These are phyloP conservation scores for Gallinago stenura DNA, from an alignment of 2,797 vertebrate genomes.

Conservation along the genomic window DNA sequence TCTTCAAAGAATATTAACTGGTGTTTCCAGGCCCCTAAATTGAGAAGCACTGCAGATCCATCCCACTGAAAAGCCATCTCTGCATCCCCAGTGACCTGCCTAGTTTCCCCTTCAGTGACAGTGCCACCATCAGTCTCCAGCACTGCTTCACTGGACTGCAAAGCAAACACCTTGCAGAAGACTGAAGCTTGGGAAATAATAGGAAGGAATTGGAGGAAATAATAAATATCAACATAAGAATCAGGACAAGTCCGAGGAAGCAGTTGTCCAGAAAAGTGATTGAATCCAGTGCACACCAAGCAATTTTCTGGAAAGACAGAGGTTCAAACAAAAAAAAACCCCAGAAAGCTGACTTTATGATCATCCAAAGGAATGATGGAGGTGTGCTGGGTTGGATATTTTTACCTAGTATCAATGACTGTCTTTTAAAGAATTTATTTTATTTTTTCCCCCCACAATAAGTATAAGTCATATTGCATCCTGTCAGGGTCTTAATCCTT, in stretches of 20 bases:
- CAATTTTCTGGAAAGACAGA: constrained; percentile 9
- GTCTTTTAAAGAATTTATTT: not conserved
- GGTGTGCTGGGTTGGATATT: not conserved
- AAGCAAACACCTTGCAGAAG: not conserved
- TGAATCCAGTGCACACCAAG: not conserved
- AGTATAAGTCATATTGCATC: not conserved
- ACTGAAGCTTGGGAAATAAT: not conserved
- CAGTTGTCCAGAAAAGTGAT: not conserved
- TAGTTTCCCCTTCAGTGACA: not conserved
- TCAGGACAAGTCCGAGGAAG: not conserved
- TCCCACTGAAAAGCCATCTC: not conserved
- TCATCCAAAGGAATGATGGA: not conserved
- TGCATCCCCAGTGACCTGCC: fast-evolving
- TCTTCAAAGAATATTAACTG: not conserved
- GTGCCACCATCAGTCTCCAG: not conserved
- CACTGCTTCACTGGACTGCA: not conserved
- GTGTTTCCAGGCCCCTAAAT: not conserved
- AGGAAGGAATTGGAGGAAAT: not conserved
- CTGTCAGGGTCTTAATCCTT: not conserved
- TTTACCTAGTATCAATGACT: not conserved
- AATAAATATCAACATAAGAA: not conserved
- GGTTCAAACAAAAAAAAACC: not conserved
- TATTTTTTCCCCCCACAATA: not conserved
- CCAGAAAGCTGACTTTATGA: not conserved
- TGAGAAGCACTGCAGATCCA: not conserved